Percentiles rank a stretch among this genome's conserved stretches.
Evolutionary conservation across 2,888 invertebrate species (phyloP).

Genomic region (Volucella zonaria): DNA sequence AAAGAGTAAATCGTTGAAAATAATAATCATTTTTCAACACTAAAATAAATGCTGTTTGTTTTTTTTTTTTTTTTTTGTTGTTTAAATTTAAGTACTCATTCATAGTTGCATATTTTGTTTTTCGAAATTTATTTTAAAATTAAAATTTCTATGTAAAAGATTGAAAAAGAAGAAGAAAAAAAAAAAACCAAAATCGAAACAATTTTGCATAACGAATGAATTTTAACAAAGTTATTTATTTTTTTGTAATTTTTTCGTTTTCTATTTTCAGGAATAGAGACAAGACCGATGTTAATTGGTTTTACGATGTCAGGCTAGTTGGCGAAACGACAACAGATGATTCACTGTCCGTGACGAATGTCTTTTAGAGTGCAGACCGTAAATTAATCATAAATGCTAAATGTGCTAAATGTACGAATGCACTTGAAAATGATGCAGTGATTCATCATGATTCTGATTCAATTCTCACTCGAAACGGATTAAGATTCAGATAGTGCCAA

Average conservation of each 20-base stretch:
- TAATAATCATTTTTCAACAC: slow-evolving; percentile 33
- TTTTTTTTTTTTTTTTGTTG: slow-evolving; percentile 12
- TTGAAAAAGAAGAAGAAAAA: slow-evolving; percentile 62
- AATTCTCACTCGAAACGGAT: too few relatives aligned
- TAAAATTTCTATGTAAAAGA: slow-evolving; percentile 72
- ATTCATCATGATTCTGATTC: slow-evolving; percentile 42
- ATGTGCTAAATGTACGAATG: slow-evolving; percentile 49
- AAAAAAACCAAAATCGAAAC: slow-evolving; percentile 72
- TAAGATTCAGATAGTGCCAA: slow-evolving; percentile 32
- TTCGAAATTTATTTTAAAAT: slow-evolving; percentile 22
- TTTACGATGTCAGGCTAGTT: slow-evolving; percentile 36
- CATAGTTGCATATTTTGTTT: slow-evolving; percentile 35
- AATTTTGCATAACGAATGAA: slow-evolving; percentile 68
- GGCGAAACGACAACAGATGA: slow-evolving; percentile 55
- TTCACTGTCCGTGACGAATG: slow-evolving; percentile 70
- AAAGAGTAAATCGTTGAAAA: slow-evolving; percentile 30
- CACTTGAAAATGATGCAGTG: slow-evolving; percentile 40
- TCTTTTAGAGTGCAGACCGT: slow-evolving; percentile 45
- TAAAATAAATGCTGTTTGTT: slow-evolving; percentile 50
- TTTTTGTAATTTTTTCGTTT: slow-evolving; percentile 50
- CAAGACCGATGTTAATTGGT: slow-evolving; percentile 18
- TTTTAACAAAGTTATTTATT: slow-evolving; percentile 23
- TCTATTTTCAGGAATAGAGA: slow-evolving; percentile 62
- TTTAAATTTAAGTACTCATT: slow-evolving; percentile 20
- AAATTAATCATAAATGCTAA: slow-evolving; percentile 65